Conservation (phyloP, 2,888 invertebrate genomes). For the Formica aserva region DNA sequence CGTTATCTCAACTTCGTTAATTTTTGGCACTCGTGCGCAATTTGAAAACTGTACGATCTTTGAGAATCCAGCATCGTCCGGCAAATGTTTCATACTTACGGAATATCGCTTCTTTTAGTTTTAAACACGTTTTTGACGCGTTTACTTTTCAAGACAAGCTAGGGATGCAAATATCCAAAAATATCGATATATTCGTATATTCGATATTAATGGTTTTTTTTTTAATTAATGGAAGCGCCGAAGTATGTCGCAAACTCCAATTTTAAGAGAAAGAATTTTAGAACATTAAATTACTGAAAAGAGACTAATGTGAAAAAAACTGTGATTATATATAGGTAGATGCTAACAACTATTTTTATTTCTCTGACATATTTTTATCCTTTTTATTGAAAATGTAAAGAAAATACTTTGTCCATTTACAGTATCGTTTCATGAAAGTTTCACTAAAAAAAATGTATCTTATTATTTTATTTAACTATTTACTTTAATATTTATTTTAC, state of each 20-base stretch:
- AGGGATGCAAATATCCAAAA: constrained; percentile 49
- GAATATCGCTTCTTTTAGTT: constrained; percentile 20
- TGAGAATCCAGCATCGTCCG: not conserved
- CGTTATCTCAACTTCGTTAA: constrained; percentile 27
- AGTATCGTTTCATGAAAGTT: not conserved
- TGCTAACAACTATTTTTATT: constrained; percentile 6
- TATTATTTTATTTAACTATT: not conserved
- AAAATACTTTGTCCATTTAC: not conserved
- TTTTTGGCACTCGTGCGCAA: constrained; percentile 1
- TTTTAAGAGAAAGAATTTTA: constrained; percentile 8
- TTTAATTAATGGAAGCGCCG: not conserved
- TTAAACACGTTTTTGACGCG: not conserved
- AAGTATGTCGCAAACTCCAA: not conserved
- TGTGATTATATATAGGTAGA: constrained; percentile 30
- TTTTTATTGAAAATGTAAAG: not conserved
- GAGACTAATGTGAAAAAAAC: not conserved
- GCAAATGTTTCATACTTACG: constrained; percentile 18
- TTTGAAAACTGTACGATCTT: not conserved
- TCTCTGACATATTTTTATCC: not conserved
- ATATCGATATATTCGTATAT: constrained; percentile 3
- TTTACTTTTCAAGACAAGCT: constrained; percentile 11
- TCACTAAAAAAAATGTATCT: not conserved
- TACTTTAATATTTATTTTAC: not conserved
- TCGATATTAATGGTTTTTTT: constrained; percentile 7
- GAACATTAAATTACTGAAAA: constrained; percentile 9